phyloP scores from a whole-genome alignment of 2,888 invertebrate genomes.

The Chrysodeixis includens region DNA sequence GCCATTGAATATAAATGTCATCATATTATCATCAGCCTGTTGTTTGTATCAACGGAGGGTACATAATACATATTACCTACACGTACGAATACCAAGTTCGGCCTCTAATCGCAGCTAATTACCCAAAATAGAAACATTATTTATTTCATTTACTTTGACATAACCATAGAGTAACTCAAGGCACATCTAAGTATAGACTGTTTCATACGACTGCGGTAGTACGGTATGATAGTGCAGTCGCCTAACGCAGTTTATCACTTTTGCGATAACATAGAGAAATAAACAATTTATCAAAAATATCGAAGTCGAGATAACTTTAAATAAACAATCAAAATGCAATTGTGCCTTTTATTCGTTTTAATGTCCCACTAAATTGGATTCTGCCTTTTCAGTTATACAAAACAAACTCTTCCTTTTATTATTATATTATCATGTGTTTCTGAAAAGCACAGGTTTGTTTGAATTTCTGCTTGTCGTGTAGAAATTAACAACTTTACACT shows the following conservation, averaged over 20 bases:
- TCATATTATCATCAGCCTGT: neutral
- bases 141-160: too few species aligned
- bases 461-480: too few species aligned
- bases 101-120: neutral
- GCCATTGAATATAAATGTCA: conserved; percentile 29
- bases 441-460: too few species aligned
- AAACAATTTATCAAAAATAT: neutral
- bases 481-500: too few species aligned
- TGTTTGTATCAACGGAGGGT: neutral
- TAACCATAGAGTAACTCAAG: too few species aligned
- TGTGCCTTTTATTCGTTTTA: neutral
- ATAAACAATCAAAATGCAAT: neutral
- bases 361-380: too few species aligned
- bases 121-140: too few species aligned
- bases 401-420: too few species aligned
- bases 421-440: too few species aligned
- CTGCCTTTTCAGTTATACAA: too few species aligned
- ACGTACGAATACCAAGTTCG: neutral
- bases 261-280: neutral
- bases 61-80: neutral
- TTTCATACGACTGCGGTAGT: neutral
- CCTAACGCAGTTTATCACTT: neutral
- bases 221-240: neutral
- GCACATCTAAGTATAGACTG: neutral
- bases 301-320: neutral